These are phyloP conservation scores for Drosophila virilis DNA, from an alignment of 1,140 invertebrate genomes.

Conservation along the genomic window DNA sequence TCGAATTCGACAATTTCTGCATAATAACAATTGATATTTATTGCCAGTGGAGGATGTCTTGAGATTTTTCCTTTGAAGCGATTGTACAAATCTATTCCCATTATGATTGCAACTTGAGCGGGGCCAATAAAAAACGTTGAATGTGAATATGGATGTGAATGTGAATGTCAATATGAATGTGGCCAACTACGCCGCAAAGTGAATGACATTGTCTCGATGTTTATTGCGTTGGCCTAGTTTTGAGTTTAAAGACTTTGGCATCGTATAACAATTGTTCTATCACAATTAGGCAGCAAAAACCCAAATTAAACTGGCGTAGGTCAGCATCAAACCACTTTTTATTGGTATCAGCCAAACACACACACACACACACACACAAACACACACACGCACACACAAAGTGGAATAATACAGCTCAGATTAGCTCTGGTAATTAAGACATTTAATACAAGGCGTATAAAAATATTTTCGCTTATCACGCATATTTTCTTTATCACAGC, in stretches of 20 bases:
- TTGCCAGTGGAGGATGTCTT: background rate
- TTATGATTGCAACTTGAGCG: constrained; percentile 23
- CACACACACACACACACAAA: background rate
- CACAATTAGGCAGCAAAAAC: constrained; percentile 31
- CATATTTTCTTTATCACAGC: constrained; percentile 27
- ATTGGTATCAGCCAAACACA: constrained; percentile 25
- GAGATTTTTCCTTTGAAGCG: background rate
- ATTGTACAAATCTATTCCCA: constrained; percentile 1
- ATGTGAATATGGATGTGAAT: background rate
- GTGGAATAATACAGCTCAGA: constrained; percentile 1
- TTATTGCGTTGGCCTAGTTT: constrained; percentile 42
- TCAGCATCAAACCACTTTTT: constrained; percentile 62
- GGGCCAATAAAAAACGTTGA: constrained; percentile 5
- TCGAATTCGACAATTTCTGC: constrained; percentile 7
- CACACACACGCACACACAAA: background rate
- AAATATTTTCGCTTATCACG: constrained; percentile 27
- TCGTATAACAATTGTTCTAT: constrained; percentile 30
- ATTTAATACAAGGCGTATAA: constrained; percentile 16
- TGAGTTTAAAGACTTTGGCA: constrained; percentile 7
- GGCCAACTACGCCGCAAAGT: constrained; percentile 11
- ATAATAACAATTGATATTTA: constrained; percentile 17
- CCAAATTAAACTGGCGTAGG: constrained; percentile 54
- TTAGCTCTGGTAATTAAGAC: constrained; percentile 21
- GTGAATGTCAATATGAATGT: background rate
- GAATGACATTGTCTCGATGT: constrained; percentile 28